Conservation (phyloP, 2,113 vertebrate genomes). For the Myrmecobius fasciatus region DNA sequence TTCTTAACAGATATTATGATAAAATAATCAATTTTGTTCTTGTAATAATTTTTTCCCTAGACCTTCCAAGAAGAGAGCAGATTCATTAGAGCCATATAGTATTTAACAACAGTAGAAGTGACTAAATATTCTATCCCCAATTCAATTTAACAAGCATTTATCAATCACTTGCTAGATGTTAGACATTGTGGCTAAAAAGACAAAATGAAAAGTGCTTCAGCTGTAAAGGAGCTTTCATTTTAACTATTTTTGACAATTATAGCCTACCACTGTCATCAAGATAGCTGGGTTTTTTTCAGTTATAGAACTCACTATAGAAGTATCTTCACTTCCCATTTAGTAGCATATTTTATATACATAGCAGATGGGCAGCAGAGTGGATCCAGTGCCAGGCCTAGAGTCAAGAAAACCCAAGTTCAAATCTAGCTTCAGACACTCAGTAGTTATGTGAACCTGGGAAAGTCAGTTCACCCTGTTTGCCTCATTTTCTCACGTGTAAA, state of each 20-base stretch:
- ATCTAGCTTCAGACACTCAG: too few relatives aligned
- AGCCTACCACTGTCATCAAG: neutral
- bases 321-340: neutral
- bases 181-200: too few relatives aligned
- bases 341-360: neutral
- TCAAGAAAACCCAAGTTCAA: too few relatives aligned
- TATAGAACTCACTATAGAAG: neutral
- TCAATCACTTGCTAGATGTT: neutral
- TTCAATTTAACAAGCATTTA: neutral
- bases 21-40: neutral
- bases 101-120: constrained; percentile 32
- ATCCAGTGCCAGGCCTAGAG: too few relatives aligned
- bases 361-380: too few relatives aligned
- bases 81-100: neutral
- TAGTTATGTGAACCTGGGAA: too few relatives aligned
- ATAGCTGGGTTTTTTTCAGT: neutral
- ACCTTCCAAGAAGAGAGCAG: constrained; percentile 9
- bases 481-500: too few relatives aligned
- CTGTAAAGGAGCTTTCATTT: neutral
- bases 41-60: constrained; percentile 19
- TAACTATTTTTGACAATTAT: neutral
- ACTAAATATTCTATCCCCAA: neutral
- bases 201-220: too few relatives aligned
- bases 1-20: neutral
- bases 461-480: too few relatives aligned